Conservation (phyloP, 2,797 vertebrate species). For the Gymnoscopelus microlampas region DNA sequence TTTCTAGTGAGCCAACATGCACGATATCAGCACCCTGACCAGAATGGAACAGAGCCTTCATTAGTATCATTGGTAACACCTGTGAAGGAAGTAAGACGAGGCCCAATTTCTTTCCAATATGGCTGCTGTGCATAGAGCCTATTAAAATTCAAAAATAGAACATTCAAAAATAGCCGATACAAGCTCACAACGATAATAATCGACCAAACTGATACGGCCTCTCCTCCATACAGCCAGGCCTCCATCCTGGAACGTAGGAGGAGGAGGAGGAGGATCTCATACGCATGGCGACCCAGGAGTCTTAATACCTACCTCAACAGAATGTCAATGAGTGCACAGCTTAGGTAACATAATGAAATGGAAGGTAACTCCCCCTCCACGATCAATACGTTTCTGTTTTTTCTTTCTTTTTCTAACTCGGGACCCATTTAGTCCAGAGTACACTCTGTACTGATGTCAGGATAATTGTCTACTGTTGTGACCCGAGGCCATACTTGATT, state of each 20-base stretch:
- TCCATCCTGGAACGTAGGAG: too few relatives aligned
- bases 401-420: constrained; percentile 16
- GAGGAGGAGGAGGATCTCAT: background rate
- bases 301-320: constrained; percentile 16
- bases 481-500: constrained; percentile 46
- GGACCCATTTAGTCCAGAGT: constrained; percentile 30
- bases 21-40: too few relatives aligned
- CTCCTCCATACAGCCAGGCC: background rate
- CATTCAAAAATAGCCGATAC: too few relatives aligned
- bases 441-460: constrained; percentile 35
- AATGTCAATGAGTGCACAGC: constrained; percentile 46
- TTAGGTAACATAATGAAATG: constrained; percentile 42
- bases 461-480: constrained; percentile 48
- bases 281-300: constrained; percentile 15
- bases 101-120: too few relatives aligned
- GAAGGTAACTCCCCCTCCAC: constrained; percentile 20
- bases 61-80: too few relatives aligned
- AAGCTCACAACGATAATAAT: too few relatives aligned
- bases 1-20: too few relatives aligned
- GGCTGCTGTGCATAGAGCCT: too few relatives aligned
- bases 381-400: constrained; percentile 33
- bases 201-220: too few relatives aligned
- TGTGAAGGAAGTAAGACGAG: too few relatives aligned
- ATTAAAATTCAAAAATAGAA: too few relatives aligned
- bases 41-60: too few relatives aligned